phyloP scores from a whole-genome alignment of 1,140 invertebrate genomes.

The Drosophila sp. region DNA sequence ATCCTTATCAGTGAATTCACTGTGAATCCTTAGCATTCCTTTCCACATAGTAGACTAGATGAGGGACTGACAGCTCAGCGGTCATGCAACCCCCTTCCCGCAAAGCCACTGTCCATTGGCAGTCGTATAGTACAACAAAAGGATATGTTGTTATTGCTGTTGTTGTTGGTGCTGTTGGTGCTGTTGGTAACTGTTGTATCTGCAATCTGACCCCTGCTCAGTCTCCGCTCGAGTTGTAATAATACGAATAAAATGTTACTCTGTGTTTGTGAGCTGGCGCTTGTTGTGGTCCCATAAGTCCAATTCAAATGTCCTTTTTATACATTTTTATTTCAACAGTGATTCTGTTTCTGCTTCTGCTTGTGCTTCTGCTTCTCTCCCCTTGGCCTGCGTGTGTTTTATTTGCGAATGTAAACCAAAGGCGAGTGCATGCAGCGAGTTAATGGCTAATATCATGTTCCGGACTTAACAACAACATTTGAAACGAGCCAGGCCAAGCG shows the following conservation, averaged over 20 bases:
- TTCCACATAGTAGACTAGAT: slow-evolving; percentile 43
- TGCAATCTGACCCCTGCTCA: slow-evolving; percentile 15
- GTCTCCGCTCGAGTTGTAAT: slow-evolving; percentile 50
- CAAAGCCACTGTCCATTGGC: slow-evolving; percentile 56
- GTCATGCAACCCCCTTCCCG: slow-evolving; percentile 29
- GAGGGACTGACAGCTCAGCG: slow-evolving; percentile 63
- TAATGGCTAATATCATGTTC: slow-evolving; percentile 83
- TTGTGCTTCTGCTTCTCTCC: slow-evolving; percentile 31
- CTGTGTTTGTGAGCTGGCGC: slow-evolving; percentile 41
- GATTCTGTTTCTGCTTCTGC: slow-evolving; percentile 63
- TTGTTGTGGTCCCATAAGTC: slow-evolving; percentile 81
- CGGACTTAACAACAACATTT: slow-evolving; percentile 82
- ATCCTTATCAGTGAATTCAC: slow-evolving; percentile 38
- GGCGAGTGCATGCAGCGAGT: slow-evolving; percentile 79
- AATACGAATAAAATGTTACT: slow-evolving; percentile 78
- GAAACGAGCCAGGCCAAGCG: slow-evolving; percentile 57
- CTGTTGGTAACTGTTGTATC: slow-evolving; percentile 47
- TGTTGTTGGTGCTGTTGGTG: slow-evolving; percentile 24
- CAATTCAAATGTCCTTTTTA: slow-evolving; percentile 84
- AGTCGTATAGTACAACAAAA: slow-evolving; percentile 31
- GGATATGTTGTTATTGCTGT: slow-evolving; percentile 46
- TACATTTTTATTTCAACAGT: slow-evolving; percentile 83
- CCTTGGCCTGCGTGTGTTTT: slow-evolving; percentile 68
- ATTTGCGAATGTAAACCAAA: slow-evolving; percentile 82
- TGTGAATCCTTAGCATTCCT: slow-evolving; percentile 27